Evolutionary conservation across 2,888 invertebrate species (phyloP), one percentile per base, ranked within the genome.

Genomic region (Caenorhabditis zanzibari): DNA sequence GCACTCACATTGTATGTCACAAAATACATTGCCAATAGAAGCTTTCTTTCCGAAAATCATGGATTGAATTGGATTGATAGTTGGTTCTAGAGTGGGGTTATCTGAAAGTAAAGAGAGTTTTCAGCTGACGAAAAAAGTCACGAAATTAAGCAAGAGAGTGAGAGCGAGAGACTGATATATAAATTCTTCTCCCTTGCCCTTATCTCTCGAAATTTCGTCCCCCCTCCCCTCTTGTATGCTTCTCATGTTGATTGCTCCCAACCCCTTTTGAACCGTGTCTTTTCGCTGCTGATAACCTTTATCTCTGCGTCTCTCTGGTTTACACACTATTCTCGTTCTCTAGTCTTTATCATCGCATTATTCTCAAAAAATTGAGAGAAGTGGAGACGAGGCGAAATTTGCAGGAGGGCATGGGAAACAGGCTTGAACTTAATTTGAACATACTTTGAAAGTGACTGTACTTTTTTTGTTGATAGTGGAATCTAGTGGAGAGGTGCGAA

Each of bases 1-100:
- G 54, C 54, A 81, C 81, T 81, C 69, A 81, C 81, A 81, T 49
- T 81, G 81, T 1, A 81, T 75, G 63, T 81, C 81, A 26, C 28
- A 38, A 54, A 81, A 81, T 6, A 75, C 63, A 47, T 63, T 81
- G 44, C 74, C 81, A 47, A 81, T 47, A 41, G 75, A 74, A 24
- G 47, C 71, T 26, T 75, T 74, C 69, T 81, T 81, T 12, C 74
- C 74, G 56, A 81, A 81, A 81, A 81, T 74, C 81, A 81, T 81
- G 1, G 19, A 52, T 68, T 32, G 16, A 19, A 26, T 19, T 58
- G 10, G 61, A 52, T 35, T 64, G 52, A 61, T 49, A 49, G 38
- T 24, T n/a, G n/a, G n/a, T n/a, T n/a, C n/a, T 2, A 19, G 44
- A 56, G 35, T 14, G 35, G n/a, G 52, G 41, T 22, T 22, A 12